Evolutionary conservation across 2,113 vertebrate genomes (phyloP), one percentile per base, ranked within the genome.

Genomic region (Actenoides lindsayi): DNA sequence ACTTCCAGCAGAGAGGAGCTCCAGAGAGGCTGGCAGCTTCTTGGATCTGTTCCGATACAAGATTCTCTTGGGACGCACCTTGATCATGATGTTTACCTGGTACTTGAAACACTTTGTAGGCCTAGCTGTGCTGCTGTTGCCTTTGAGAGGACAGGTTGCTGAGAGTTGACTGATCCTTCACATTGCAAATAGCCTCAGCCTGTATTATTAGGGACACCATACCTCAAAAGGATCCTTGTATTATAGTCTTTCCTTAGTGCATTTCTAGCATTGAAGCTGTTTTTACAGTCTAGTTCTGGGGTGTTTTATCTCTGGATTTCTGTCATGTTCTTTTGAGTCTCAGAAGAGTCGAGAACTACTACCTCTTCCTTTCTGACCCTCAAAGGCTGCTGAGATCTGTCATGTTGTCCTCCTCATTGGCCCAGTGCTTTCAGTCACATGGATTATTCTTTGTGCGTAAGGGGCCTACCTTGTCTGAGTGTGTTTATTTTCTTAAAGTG

Each of bases 11-110:
- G 83, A 86, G 64, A 90, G 97, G 83, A 94, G 80, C 90, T 63
- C 17, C 74, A 95, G 57, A 88, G 97, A 97, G 60, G 70, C 95
- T 1, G 96, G 97, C 54, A 98, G 97, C 60, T 83, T 98, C 71
- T 68, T 98, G 93, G 98, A 98, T 63, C 97, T 98, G 7, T 98
- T 98, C 83, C 94, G 98, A 11, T 92, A 98, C 30, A 96, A 94
- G 44, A 54, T 98, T 44, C 98, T 99, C 88, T 39, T 98, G 94
- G 90, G 97, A 42, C 98, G 98, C 74, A 99, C 98, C 5, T 92
- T 98, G 76, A 96, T 98, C 94, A 98, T 98, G 97, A 98, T 98
- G 98, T 98, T 98, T 94, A 97, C 98, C 68, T 99, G 98, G 98
- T 99, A 98, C 92, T 91, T 96, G 51, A 46, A 54, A 51, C 50